Percentiles rank a stretch among this genome's conserved stretches.
phyloP scores from a whole-genome alignment of 2,888 invertebrate species.

The Chironomus riparius region DNA sequence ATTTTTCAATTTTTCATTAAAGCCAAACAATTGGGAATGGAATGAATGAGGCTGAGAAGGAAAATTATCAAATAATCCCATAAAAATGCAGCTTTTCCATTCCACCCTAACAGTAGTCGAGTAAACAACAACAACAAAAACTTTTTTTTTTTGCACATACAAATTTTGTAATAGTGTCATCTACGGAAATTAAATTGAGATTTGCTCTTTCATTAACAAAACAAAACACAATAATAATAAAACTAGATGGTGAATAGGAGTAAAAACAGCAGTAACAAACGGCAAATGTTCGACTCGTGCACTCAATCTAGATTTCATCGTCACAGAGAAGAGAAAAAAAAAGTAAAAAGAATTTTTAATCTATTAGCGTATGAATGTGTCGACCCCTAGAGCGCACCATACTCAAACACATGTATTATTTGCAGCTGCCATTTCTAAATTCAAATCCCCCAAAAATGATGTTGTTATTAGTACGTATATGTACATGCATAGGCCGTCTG shows the following conservation, averaged over 20 bases:
- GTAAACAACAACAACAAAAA: not conserved
- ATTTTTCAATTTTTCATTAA: not conserved
- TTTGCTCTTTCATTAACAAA: not conserved
- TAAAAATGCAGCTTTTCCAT: not conserved
- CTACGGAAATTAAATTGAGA: not conserved
- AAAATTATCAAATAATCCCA: not conserved
- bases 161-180: not conserved
- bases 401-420: not conserved
- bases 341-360: not conserved
- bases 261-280: not conserved
- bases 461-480: not conserved
- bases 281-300: slow-evolving; percentile 2
- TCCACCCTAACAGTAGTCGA: not conserved
- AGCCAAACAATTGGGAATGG: no score
- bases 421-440: slow-evolving; percentile 7
- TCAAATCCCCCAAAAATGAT: not conserved
- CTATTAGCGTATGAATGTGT: not conserved
- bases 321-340: not conserved
- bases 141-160: not conserved
- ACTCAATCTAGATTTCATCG: not conserved
- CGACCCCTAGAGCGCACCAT: not conserved
- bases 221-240: not conserved
- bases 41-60: not conserved
- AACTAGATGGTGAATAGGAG: not conserved
- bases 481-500: not conserved